Evolutionary conservation across 2,888 invertebrate species (phyloP), one percentile per base, ranked within the genome.

Genomic region (Sphaerolaimus hirsutus): DNA sequence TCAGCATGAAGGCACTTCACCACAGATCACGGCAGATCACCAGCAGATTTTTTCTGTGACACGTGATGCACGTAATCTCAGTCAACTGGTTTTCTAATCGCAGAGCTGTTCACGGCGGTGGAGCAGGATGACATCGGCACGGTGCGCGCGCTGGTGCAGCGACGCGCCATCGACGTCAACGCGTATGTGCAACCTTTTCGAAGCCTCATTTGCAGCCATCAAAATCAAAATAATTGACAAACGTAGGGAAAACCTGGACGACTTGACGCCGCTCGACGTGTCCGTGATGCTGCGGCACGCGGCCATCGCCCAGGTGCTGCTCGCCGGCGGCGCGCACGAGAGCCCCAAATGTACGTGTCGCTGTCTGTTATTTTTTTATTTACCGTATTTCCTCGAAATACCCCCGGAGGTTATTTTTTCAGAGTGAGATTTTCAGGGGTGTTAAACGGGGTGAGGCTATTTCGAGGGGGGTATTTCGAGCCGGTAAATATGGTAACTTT

Each of bases 61-160:
- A n/a, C n/a, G n/a, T n/a, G n/a, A n/a, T n/a, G n/a, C n/a, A n/a
- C n/a, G n/a, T n/a, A n/a, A n/a, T n/a, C n/a, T n/a, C n/a, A n/a
- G n/a, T n/a, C n/a, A n/a, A n/a, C n/a, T n/a, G n/a, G n/a, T n/a
- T n/a, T n/a, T n/a, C n/a, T n/a, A n/a, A 3, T 62, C 61, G 35
- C 75, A 87, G 89, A 83, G 46, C 72, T 89, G 43, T 86, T 91
- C 64, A 80, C 82, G 35, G 89, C 89, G 5, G 83, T 91, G 35
- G 91, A 91, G 68, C 82, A 87, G 68, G 86, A 84, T 45, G 84
- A 91, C 65, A 68, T 84, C 59, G 87, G 87, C 60, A 81, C 83
- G 63, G 82, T 84, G 10, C 75, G 79, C 56, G 79, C 81, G 46
- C 84, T 91, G 60, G 70, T 91, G 61, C 81, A 84, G 60, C 81